These are phyloP conservation scores for Nebria brevicollis DNA, from an alignment of 2,888 invertebrate genomes.

Conservation along the genomic window DNA sequence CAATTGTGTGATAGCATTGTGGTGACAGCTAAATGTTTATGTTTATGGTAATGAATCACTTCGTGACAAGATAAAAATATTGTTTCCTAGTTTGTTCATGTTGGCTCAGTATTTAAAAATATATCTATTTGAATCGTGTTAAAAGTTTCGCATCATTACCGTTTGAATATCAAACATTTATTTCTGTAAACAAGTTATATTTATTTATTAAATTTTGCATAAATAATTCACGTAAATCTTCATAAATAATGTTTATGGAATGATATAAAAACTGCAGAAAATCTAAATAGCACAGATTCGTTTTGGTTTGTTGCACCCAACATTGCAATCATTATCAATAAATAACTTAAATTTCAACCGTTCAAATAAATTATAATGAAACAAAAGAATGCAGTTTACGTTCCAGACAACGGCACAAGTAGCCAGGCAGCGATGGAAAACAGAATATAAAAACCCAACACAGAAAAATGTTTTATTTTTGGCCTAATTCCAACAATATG, in stretches of 20 bases:
- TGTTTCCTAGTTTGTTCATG: too few species aligned
- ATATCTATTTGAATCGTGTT: too few species aligned
- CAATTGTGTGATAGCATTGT: slow-evolving; percentile 7
- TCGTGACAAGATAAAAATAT: too few species aligned
- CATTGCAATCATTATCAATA: not conserved
- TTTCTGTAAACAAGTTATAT: too few species aligned
- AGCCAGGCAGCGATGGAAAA: not conserved
- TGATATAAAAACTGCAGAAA: not conserved
- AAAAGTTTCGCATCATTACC: too few species aligned
- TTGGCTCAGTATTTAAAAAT: too few species aligned
- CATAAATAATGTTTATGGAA: too few species aligned
- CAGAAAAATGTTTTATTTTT: slow-evolving; percentile 14
- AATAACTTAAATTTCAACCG: not conserved
- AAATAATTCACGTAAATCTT: too few species aligned
- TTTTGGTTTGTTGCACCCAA: not conserved
- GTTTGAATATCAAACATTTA: too few species aligned
- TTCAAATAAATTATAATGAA: not conserved
- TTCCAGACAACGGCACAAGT: not conserved
- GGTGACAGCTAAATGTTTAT: not conserved
- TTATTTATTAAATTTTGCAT: too few species aligned
- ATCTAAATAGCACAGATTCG: not conserved
- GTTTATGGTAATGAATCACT: too few species aligned
- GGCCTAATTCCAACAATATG: slow-evolving; percentile 23
- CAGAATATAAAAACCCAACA: slow-evolving; percentile 7
- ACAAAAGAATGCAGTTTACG: slow-evolving; percentile 15